phyloP scores from a whole-genome alignment of 2,797 vertebrate species.

The Rhabdomys pumilio region DNA sequence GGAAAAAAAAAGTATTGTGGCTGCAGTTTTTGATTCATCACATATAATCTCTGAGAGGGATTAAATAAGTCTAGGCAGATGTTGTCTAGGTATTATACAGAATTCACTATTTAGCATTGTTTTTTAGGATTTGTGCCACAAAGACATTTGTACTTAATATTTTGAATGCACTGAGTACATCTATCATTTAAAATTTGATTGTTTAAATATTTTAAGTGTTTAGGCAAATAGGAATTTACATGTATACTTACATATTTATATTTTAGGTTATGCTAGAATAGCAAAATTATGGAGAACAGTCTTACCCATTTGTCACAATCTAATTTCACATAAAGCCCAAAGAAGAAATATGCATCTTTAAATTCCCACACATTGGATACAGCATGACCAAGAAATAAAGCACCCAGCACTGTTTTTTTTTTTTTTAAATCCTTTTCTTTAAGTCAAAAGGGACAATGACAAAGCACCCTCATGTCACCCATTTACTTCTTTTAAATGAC shows the following conservation, averaged over 20 bases:
- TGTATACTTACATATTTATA: constrained; percentile 84
- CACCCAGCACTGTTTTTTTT: constrained; percentile 65
- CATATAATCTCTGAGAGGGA: constrained; percentile 56
- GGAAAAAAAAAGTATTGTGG: constrained; percentile 61
- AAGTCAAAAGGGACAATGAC: constrained; percentile 69
- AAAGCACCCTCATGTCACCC: constrained; percentile 62
- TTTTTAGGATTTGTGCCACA: constrained; percentile 81
- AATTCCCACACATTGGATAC: constrained; percentile 82
- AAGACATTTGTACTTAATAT: constrained; percentile 75
- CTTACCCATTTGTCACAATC: constrained; percentile 85
- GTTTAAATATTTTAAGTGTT: constrained; percentile 87
- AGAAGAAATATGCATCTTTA: constrained; percentile 72
- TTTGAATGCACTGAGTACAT: constrained; percentile 78
- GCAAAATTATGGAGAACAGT: constrained; percentile 84
- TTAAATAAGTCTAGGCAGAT: constrained; percentile 77
- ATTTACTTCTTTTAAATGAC: constrained; percentile 74
- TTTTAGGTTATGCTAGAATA: constrained; percentile 87
- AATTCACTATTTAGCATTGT: constrained; percentile 76
- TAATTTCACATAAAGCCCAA: constrained; percentile 86
- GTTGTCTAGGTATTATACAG: constrained; percentile 72
- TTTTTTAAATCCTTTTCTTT: constrained; percentile 67
- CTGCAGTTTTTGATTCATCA: constrained; percentile 74
- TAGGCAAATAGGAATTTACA: constrained; percentile 85
- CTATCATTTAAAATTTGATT: constrained; percentile 85
- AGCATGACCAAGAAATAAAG: constrained; percentile 85